Base-by-base conservation (phyloP, 1,140 invertebrate species). In the Lepidurus packardi region DNA sequence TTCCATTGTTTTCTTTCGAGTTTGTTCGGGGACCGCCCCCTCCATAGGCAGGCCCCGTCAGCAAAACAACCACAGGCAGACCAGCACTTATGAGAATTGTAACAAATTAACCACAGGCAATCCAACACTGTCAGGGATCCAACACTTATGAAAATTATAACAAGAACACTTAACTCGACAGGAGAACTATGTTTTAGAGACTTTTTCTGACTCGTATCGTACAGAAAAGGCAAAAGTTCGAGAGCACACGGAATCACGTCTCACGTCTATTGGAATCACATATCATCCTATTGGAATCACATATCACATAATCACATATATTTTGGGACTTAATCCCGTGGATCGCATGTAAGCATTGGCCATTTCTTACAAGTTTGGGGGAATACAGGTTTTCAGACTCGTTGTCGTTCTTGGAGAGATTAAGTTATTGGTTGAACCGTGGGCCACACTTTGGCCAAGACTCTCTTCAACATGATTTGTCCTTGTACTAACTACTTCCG, bases 241-340 rank as follows among this genome's bases (percentile, higher is more conserved):
- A 47, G 45, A 47, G 45, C 45, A 16, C 45, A 3, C 1, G 45
- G 4, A 1, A 47, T 47, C 45, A 47, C 45, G 45, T 47, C 45
- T 47, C n/a, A n/a, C n/a, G n/a, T n/a, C n/a, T n/a, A n/a, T n/a
- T n/a, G n/a, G n/a, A n/a, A n/a, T n/a, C n/a, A n/a, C n/a, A n/a
- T n/a, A n/a, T n/a, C n/a, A n/a, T n/a, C n/a, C n/a, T n/a, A n/a
- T n/a, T n/a, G n/a, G n/a, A n/a, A n/a, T n/a, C n/a, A n/a, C n/a
- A n/a, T n/a, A n/a, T n/a, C n/a, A n/a, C n/a, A n/a, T n/a, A n/a
- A n/a, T n/a, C n/a, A n/a, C n/a, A n/a, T n/a, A n/a, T 82, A 92
- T 99, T 82, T 89, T 99, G 44, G 97, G 97, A 73, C 89, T 99
- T n/a, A 92, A 91, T 84, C 92, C 97, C 65, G 91, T 99, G 47